Base-by-base conservation (phyloP, 2,113 vertebrate species). In the Lipophrys pholis region DNA sequence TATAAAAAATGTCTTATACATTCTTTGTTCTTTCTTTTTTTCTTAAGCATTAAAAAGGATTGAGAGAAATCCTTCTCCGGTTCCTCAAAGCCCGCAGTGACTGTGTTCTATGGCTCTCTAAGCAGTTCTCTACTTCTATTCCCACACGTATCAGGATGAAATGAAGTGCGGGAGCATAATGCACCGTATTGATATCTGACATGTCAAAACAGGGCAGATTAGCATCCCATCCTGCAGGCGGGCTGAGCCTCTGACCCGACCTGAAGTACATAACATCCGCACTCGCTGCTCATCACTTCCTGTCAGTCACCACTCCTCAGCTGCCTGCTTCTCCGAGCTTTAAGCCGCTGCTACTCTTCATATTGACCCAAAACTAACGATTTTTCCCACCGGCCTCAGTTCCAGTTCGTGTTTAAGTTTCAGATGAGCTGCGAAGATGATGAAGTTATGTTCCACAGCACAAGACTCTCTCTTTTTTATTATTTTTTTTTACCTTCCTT, bases 131-230 rank as follows among this genome's bases (percentile, higher is more conserved):
- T 69, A 0, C 51, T 68, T 11, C n/a, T 39, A 41, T 46, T 65
- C 84, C 68, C 82, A 7, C 0, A 64, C 63, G 84, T 40, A 56
- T 67, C 38, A 4, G 63, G 60, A 73, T 74, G 56, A 84, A 87
- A 86, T 86, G 50, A 87, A 81, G 82, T 70, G 70, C 63, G 78
- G 30, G 46, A 68, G 80, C 58, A 58, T 88, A 88, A 88, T 88
- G 87, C 86, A 76, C 68, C 63, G 45, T 78, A 85, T 88, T 73
- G 80, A 86, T 71, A 82, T 83, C 68, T 40, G 50, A 74, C 71
- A 76, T 82, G 86, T 81, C 86, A 76, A 81, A 90, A 71, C 79
- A 55, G 39, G 60, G 83, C 62, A 79, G 68, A 78, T 80, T 78
- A 78, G 59, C 51, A 15, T 72, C 69, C 60, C 79, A 72, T 85